Percentiles rank a stretch among this genome's conserved stretches.
Conservation (phyloP, 2,113 vertebrate species). For the Tympanuchus pallidicinctus region DNA sequence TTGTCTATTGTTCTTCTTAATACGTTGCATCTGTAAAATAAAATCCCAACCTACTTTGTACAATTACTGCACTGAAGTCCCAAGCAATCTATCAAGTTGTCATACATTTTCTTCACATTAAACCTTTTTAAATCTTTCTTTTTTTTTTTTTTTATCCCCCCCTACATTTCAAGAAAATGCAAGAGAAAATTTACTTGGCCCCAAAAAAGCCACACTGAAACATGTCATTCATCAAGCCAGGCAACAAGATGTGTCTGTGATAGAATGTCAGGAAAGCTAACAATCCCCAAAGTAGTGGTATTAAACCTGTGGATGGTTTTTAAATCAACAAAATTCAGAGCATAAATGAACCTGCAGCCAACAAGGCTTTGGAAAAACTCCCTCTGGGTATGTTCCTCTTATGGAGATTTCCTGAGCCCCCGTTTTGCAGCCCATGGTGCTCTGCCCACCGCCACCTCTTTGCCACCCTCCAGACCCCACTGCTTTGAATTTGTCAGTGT, state of each 20-base stretch:
- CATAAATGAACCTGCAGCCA: neutral
- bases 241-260: constrained; percentile 2
- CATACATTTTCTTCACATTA: constrained; percentile 42
- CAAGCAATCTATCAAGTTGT: constrained; percentile 58
- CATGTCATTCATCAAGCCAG: neutral
- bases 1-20: constrained; percentile 55
- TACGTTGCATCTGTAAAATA: constrained; percentile 14
- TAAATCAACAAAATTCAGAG: constrained; percentile 6
- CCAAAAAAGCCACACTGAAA: neutral
- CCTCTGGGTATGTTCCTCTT: neutral
- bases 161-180: constrained; percentile 15
- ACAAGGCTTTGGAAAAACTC: neutral
- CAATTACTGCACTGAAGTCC: constrained; percentile 46
- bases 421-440: neutral
- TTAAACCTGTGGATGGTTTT: neutral
- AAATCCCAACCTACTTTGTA: constrained; percentile 36
- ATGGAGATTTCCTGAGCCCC: neutral
- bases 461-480: neutral
- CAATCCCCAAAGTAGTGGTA: neutral
- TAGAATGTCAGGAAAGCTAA: neutral
- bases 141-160: neutral
- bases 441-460: neutral
- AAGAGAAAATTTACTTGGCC: constrained; percentile 21
- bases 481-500: neutral
- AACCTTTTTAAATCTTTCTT: neutral